These are phyloP conservation scores for Tragulus kanchil DNA, from an alignment of 2,113 vertebrate species.

Conservation along the genomic window DNA sequence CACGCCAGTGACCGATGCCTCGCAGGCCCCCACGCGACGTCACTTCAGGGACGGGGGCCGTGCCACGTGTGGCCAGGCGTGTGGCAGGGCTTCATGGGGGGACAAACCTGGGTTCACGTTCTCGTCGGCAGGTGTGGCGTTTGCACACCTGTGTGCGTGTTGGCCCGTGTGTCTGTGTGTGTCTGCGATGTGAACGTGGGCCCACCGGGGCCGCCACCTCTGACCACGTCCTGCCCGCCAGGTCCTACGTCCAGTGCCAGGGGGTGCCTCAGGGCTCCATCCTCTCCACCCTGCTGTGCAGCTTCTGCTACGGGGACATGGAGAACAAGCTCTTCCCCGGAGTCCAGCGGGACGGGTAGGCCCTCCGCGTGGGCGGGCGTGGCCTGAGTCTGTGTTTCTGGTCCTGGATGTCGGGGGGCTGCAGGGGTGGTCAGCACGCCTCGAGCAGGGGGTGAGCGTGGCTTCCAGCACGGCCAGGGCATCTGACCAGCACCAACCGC, in stretches of 20 bases:
- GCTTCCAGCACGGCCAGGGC: not conserved
- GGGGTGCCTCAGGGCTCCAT: slow-evolving; percentile 96
- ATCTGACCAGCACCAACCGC: accelerated
- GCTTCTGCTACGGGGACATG: slow-evolving; percentile 97
- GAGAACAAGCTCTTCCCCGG: slow-evolving; percentile 90
- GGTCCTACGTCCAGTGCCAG: slow-evolving; percentile 91
- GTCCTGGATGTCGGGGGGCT: not conserved
- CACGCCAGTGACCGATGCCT: too few species aligned
- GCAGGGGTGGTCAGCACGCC: not conserved
- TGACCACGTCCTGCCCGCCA: slow-evolving; percentile 36
- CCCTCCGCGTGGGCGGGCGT: accelerated
- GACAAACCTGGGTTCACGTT: accelerated
- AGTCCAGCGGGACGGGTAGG: slow-evolving; percentile 90
- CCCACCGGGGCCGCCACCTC: accelerated
- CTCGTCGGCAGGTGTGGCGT: not conserved
- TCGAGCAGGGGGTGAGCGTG: accelerated
- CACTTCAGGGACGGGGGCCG: accelerated
- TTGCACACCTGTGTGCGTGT: accelerated
- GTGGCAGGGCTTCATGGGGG: not conserved
- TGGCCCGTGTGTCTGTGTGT: too few species aligned
- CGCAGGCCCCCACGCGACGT: too few species aligned
- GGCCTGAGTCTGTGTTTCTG: not conserved
- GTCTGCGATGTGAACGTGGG: accelerated
- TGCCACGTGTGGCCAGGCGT: accelerated
- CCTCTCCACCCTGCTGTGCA: slow-evolving; percentile 95